These are phyloP conservation scores for Philopedon plagiatum DNA, from an alignment of 2,888 invertebrate species.

Conservation along the genomic window DNA sequence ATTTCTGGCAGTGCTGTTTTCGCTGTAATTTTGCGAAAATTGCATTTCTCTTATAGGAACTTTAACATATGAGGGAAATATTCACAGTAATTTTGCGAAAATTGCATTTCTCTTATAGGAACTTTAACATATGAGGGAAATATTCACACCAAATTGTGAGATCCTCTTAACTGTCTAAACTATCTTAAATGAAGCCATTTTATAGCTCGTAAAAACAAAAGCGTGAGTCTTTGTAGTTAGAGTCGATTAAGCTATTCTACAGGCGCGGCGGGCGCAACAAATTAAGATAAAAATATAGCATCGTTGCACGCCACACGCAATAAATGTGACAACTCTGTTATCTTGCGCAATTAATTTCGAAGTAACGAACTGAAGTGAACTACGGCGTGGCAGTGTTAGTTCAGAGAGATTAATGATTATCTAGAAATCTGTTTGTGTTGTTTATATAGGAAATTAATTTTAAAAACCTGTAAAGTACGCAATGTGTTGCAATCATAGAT, in stretches of 20 bases:
- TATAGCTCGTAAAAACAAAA: not conserved
- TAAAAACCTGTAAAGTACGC: no score
- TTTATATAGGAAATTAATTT: not conserved
- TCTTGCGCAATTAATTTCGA: slow-evolving; percentile 37
- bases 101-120: no score
- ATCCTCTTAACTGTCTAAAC: not conserved
- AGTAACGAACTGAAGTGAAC: slow-evolving; percentile 20
- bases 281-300: slow-evolving; percentile 44
- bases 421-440: not conserved
- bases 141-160: no score
- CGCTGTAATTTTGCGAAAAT: no score
- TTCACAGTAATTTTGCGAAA: no score
- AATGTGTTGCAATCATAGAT: no score
- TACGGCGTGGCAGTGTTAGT: slow-evolving; percentile 4
- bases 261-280: slow-evolving; percentile 33
- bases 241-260: slow-evolving; percentile 3
- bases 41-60: no score
- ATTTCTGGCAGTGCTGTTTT: no score
- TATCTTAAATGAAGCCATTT: not conserved
- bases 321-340: slow-evolving; percentile 40
- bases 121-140: no score
- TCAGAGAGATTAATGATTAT: slow-evolving; percentile 12
- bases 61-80: no score
- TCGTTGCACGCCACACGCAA: slow-evolving; percentile 27
- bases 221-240: not conserved